Base-by-base conservation (phyloP, 2,113 vertebrate species). In the Cyphomyrus plagiostoma region DNA sequence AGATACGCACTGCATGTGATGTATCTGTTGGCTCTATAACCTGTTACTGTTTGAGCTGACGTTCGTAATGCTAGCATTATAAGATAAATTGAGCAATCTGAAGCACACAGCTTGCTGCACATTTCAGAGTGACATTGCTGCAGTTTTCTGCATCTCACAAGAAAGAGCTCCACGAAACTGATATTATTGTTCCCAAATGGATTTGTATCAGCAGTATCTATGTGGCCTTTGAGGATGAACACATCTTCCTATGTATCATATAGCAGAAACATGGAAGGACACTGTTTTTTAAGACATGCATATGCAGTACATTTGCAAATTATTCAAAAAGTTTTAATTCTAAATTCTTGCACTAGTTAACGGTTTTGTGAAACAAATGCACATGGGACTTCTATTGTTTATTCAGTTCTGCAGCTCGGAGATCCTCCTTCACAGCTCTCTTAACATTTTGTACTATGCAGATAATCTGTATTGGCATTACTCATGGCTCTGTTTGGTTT, bases 371-470 rank as follows among this genome's bases (percentile, higher is more conserved):
- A 42, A 84, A n/a, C 39, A 48, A 46, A 84, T 84, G 19, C 82
- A 84, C 42, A 0, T 39, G 82, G 45, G 82, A 48, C 13, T 48
- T n/a, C 39, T 48, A 45, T 46, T 46, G 45, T 84, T 23, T 84
- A 84, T 84, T 84, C 42, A 84, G 42, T 84, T 48, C 45, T 45
- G 82, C 19, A 23, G 82, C 82, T 48, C 46, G 82, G 46, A 84
- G 45, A 84, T 23, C 45, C 19, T 84, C 21, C 80, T 46, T 45
- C 45, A 84, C 82, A n/a, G 23, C 7, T 48, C 82, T 21, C 19
- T 84, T 83, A 83, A 83, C 80, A 80, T 84, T 84, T 84, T 84
- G 82, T 84, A 23, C 82, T 45, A 46, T 48, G 82, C 42, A 84
- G 82, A 84, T 46, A 80, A 70, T 70, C 35, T 80, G 35, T 39